Percentiles rank a stretch among this genome's conserved stretches.
Conservation (phyloP, 1,140 invertebrate genomes). For the Rhagoletis zephyria region DNA sequence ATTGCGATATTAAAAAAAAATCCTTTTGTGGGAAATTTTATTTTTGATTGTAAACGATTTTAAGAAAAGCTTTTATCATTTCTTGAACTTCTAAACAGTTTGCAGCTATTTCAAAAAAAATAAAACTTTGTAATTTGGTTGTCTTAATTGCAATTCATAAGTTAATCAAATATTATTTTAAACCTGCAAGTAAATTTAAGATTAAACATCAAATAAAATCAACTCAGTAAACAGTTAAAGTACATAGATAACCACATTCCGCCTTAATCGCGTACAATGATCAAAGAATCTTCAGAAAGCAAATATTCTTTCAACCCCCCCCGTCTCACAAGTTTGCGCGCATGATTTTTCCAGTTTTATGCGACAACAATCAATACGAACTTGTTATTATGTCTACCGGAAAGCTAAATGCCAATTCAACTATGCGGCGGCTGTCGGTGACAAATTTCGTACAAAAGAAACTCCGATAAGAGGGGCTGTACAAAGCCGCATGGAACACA, state of each 20-base stretch:
- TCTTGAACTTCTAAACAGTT: no score
- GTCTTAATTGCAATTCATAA: no score
- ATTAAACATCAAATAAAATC: no score
- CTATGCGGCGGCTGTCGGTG: background rate
- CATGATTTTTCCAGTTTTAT: constrained; percentile 20
- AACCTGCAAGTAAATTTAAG: no score
- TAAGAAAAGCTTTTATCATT: no score
- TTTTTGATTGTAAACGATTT: no score
- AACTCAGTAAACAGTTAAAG: no score
- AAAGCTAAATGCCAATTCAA: constrained; percentile 38
- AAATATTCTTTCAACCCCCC: background rate
- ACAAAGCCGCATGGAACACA: constrained; percentile 16
- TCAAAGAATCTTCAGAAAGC: background rate
- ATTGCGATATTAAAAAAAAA: no score
- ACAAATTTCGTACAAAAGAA: background rate
- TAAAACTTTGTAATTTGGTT: no score
- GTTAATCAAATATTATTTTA: no score
- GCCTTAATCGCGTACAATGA: constrained; percentile 13
- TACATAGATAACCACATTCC: background rate
- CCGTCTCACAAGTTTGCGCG: background rate
- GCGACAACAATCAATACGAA: constrained; percentile 15
- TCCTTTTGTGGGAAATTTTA: no score
- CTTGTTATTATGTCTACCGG: background rate
- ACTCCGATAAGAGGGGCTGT: background rate
- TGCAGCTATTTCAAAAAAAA: no score